Percentiles rank a stretch among this genome's conserved stretches.
Evolutionary conservation across 2,113 vertebrate genomes (phyloP).

Genomic region (Benitochromis conjunctus): DNA sequence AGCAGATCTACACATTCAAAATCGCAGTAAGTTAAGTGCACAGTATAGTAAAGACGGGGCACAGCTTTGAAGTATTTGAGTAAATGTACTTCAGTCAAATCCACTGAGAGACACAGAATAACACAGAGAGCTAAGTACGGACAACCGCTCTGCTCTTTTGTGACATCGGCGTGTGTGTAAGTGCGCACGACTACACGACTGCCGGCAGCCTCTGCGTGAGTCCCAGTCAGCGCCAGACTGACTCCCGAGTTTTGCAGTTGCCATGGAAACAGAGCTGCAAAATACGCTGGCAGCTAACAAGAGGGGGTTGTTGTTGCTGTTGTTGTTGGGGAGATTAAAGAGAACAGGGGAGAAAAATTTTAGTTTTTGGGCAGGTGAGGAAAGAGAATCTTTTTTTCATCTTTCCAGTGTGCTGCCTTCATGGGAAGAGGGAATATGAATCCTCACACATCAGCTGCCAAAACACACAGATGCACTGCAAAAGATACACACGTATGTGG

Average conservation of each 20-base stretch:
- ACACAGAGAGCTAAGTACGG: not conserved
- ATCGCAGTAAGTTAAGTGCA: not conserved
- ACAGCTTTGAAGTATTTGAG: not conserved
- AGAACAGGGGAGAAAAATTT: not conserved
- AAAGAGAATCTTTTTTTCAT: not conserved
- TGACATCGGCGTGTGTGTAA: not conserved
- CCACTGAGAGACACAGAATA: not conserved
- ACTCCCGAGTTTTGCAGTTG: slow-evolving; percentile 36
- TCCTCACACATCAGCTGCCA: slow-evolving; percentile 32
- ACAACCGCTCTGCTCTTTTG: slow-evolving; percentile 13
- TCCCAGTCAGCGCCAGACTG: slow-evolving; percentile 21
- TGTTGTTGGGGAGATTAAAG: slow-evolving; percentile 36
- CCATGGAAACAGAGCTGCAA: slow-evolving; percentile 69
- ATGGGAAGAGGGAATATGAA: not conserved
- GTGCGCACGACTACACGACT: not conserved
- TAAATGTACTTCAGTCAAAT: not conserved
- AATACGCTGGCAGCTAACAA: slow-evolving; percentile 29
- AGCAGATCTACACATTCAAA: not conserved
- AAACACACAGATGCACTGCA: not conserved
- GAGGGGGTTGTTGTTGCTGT: slow-evolving; percentile 7
- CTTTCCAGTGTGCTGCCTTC: not conserved
- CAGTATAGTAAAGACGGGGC: not conserved
- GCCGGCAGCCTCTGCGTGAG: slow-evolving; percentile 16
- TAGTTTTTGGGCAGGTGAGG: slow-evolving; percentile 20
- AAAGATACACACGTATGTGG: not conserved